Evolutionary conservation across 2,888 invertebrate genomes (phyloP).

Genomic region (Eupithecia pulchellata): DNA sequence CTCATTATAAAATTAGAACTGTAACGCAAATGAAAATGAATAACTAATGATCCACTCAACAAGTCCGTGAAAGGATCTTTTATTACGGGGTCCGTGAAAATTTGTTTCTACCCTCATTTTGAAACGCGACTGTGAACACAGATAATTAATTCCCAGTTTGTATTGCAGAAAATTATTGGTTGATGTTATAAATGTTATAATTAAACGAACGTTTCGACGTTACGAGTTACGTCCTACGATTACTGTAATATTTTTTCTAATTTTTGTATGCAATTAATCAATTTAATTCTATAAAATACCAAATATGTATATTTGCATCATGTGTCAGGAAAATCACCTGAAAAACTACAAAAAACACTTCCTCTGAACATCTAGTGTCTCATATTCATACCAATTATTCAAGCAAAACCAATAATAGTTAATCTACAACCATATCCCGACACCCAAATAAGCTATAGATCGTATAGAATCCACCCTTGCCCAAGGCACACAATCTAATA

Average conservation of each 20-base stretch:
- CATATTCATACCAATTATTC: conserved; percentile 5
- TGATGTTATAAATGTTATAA: neutral
- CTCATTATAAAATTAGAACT: conserved; percentile 63
- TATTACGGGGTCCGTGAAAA: conserved; percentile 60
- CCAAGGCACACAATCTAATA: conserved; percentile 73
- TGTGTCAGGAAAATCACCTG: neutral
- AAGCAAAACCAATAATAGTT: conserved; percentile 11
- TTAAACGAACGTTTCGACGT: neutral
- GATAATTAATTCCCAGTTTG: conserved; percentile 48
- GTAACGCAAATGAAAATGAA: conserved; percentile 76
- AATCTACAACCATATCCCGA: conserved; percentile 41
- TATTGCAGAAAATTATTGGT: conserved; percentile 27
- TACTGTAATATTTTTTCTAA: neutral
- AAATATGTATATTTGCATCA: neutral
- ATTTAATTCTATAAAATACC: neutral
- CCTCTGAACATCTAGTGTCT: neutral
- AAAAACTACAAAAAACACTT: neutral
- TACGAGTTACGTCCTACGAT: neutral
- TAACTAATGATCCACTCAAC: conserved; percentile 74
- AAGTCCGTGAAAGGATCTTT: conserved; percentile 70
- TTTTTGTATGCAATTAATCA: too few relatives aligned
- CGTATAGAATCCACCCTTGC: conserved; percentile 66
- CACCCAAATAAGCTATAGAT: conserved; percentile 56
- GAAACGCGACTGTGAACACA: conserved; percentile 49
- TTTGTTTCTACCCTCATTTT: conserved; percentile 56